Percentiles rank a stretch among this genome's conserved stretches.
phyloP scores from a whole-genome alignment of 2,888 invertebrate genomes.

The Mimas tiliae region DNA sequence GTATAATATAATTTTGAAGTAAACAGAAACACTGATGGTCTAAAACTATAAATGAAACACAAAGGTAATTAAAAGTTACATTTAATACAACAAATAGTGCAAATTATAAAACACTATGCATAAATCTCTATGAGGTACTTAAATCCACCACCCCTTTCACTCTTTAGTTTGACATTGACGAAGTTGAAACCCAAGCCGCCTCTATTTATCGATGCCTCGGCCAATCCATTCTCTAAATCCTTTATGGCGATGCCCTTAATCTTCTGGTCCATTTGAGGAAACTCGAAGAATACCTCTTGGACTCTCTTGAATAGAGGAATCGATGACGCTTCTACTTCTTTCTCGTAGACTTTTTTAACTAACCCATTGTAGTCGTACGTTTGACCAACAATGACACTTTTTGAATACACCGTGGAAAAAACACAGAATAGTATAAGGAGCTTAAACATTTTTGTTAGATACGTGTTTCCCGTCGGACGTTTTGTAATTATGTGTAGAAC shows the following conservation, averaged over 20 bases:
- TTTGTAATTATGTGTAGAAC: slow-evolving; percentile 10
- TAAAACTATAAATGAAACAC: slow-evolving; percentile 1
- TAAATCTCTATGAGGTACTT: slow-evolving; percentile 70
- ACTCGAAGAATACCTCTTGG: slow-evolving; percentile 60
- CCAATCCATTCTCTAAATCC: slow-evolving; percentile 68
- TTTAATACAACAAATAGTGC: slow-evolving; percentile 2
- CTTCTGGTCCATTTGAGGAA: slow-evolving; percentile 58
- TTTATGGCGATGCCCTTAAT: slow-evolving; percentile 76
- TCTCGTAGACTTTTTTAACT: slow-evolving; percentile 62
- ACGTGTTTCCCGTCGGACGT: slow-evolving; percentile 25
- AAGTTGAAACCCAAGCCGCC: slow-evolving; percentile 73
- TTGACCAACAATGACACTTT: slow-evolving; percentile 68
- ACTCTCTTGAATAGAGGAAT: slow-evolving; percentile 65
- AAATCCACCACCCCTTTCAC: slow-evolving; percentile 70
- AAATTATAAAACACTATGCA: slow-evolving; percentile 48
- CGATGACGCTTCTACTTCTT: slow-evolving; percentile 44
- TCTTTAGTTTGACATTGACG: slow-evolving; percentile 73
- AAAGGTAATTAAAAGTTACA: not conserved
- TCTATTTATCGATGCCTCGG: slow-evolving; percentile 66
- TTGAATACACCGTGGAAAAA: slow-evolving; percentile 49
- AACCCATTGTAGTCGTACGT: slow-evolving; percentile 55
- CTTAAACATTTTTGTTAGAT: slow-evolving; percentile 50
- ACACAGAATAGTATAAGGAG: slow-evolving; percentile 47
- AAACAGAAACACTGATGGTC: not conserved
- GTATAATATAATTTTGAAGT: no score